Evolutionary conservation across 2,797 vertebrate genomes (phyloP).

Genomic region (Urocyon cinereoargenteus): DNA sequence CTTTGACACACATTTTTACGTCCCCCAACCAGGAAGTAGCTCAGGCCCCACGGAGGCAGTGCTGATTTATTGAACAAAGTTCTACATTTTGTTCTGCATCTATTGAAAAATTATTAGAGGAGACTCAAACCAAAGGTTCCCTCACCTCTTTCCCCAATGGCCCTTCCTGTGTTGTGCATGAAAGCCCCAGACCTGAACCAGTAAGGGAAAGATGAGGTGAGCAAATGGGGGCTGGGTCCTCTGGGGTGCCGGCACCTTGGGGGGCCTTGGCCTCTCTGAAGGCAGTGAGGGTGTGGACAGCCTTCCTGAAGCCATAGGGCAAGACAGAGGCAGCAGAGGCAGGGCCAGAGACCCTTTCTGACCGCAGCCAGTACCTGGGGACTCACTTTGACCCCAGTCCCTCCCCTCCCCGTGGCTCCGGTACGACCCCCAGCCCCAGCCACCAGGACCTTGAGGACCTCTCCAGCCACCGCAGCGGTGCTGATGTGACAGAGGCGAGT

Average conservation of each 20-base stretch:
- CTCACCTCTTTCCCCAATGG: background rate
- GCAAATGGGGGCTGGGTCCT: background rate
- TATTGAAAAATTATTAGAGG: background rate
- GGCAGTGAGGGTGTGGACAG: background rate
- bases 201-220: accelerated
- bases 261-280: no score
- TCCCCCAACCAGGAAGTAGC: background rate
- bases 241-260: background rate
- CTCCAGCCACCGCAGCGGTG: background rate
- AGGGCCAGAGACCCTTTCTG: no score
- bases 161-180: background rate
- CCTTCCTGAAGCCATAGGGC: background rate
- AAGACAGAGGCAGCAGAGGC: background rate
- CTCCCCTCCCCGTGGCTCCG: background rate
- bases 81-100: background rate
- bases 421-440: background rate
- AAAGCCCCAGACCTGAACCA: background rate
- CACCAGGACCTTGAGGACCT: background rate
- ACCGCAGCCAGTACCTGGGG: background rate
- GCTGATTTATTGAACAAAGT: background rate
- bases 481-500: background rate
- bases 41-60: background rate
- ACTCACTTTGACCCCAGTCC: background rate
- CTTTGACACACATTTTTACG: no score
- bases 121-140: background rate